Evolutionary conservation across 2,888 invertebrate genomes (phyloP), one percentile per base, ranked within the genome.

Genomic region (Chrysopilus asiliformis): DNA sequence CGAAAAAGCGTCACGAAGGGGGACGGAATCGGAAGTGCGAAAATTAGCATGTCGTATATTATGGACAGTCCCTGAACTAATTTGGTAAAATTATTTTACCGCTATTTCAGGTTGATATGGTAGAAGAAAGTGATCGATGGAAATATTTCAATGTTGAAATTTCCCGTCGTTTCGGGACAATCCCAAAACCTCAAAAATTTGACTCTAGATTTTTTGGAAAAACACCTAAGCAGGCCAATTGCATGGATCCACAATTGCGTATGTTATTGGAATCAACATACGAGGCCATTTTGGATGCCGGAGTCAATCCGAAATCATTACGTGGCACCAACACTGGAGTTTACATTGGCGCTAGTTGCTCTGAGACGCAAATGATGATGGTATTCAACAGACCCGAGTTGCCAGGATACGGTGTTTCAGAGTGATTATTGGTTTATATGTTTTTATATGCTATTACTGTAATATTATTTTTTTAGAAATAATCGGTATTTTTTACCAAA

Each of bases 401-500:
- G 1, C 59, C 60, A 12, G 63, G 63, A 3, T 63, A 64, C 38
- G 64, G 63, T 29, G 60, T 63, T 10, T 64, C 63, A 3, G 63
- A 51, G 22, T 87, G 86, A 60, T 84, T 85, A 47, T 74, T 89
- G 42, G 86, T 89, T 4, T 89, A 93, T 89, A 91, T 62, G 74
- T 91, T 35, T 72, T 94, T 43, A 89, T 90, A 2, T 91, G 84
- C 58, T 79, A 79, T 64, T 71, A 94, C 42, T 90, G 90, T 18
- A 69, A 87, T 13, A 71, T 82, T 2, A 69, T 89, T 9, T 93
- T 94, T 63, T 87, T 91, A 0, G 94, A 0, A 74, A 91, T 30
- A 84, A 85, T 47, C 74, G 89, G 42, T 86, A 89, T 4, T 89
- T 93, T 87, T 71, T 91, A 54, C 82, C 91, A n/a, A 89, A 91